phyloP scores from a whole-genome alignment of 2,113 vertebrate genomes.

The Neolamprologus toae region DNA sequence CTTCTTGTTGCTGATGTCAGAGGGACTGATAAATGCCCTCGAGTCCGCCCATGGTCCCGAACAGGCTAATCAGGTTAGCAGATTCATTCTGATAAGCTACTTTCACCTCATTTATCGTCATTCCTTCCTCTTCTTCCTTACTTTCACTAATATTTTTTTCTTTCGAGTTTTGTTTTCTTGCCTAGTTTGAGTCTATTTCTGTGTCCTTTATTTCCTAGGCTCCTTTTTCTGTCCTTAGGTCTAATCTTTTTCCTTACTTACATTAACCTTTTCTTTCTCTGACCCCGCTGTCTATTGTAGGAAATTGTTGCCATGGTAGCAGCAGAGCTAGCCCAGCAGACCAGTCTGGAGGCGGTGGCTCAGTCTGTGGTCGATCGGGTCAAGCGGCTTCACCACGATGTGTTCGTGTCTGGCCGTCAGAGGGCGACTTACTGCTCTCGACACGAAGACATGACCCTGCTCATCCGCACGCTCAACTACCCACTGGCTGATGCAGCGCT shows the following conservation, averaged over 20 bases:
- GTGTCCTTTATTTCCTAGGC: neutral
- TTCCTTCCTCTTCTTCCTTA: neutral
- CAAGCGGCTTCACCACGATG: conserved; percentile 87
- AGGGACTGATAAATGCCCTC: conserved; percentile 91
- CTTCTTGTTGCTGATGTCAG: conserved; percentile 93
- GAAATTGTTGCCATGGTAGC: conserved; percentile 97
- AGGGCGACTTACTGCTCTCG: conserved; percentile 81
- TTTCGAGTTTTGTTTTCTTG: neutral
- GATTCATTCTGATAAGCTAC: neutral
- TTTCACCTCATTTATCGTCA: neutral
- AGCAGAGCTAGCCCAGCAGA: conserved; percentile 92
- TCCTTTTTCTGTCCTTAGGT: neutral
- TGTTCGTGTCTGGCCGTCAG: conserved; percentile 83
- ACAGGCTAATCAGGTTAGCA: conserved; percentile 90
- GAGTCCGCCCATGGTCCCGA: conserved; percentile 93
- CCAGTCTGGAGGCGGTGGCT: conserved; percentile 81
- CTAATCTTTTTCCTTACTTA: neutral
- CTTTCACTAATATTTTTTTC: neutral
- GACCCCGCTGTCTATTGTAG: conserved; percentile 54
- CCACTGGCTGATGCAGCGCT: conserved; percentile 76
- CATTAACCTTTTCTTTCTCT: neutral
- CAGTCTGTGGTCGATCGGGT: conserved; percentile 95
- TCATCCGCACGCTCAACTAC: conserved; percentile 91
- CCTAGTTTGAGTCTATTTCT: neutral
- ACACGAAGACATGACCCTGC: conserved; percentile 97